Base-by-base conservation (phyloP, 2,113 vertebrate species). In the Heterocephalus glaber region DNA sequence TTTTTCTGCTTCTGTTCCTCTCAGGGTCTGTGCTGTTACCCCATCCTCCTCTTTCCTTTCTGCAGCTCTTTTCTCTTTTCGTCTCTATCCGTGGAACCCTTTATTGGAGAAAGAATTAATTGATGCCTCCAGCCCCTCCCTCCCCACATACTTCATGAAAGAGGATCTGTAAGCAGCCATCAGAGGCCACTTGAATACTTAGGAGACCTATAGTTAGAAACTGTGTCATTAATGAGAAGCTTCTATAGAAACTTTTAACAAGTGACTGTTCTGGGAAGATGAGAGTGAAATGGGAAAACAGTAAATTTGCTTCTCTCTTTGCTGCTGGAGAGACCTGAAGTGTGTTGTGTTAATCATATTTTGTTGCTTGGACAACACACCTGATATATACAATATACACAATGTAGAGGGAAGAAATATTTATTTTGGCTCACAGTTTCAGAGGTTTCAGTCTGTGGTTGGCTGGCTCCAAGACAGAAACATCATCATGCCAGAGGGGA, bases 301-400 rank as follows among this genome's bases (percentile, higher is more conserved):
- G 24, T 52, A 52, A 77, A 89, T 49, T 86, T 76, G 2, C n/a
- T 58, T 93, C 22, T 92, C 13, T 87, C 38, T 92, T 77, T 89
- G 58, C 16, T 89, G 33, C 49, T 47, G 26, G 74, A 58, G 33
- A 80, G 60, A 92, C 2, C 66, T 76, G 10, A 89, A 86, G 49
- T 96, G 54, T 82, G 41, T 7, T 60, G 7, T 89, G 13, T 77
- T 33, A 79, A 49, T 33, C 26, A 17, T 79, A 33, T 77, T 33
- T 17, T 33, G 74, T 33, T 49, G 47, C 74, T 52, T 79, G 47
- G 47, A 52, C 76, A 33, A 12, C 7, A 49, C 49, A 35, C 47
- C 47, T 79, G 47, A 35, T 52, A 52, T 8, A 30, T 19, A 77
- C 26, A 77, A 49, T 10, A 76, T 19, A 33, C 22, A 79, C 30